Evolutionary conservation across 2,888 invertebrate species (phyloP).

Genomic region (Camponotus fellah): DNA sequence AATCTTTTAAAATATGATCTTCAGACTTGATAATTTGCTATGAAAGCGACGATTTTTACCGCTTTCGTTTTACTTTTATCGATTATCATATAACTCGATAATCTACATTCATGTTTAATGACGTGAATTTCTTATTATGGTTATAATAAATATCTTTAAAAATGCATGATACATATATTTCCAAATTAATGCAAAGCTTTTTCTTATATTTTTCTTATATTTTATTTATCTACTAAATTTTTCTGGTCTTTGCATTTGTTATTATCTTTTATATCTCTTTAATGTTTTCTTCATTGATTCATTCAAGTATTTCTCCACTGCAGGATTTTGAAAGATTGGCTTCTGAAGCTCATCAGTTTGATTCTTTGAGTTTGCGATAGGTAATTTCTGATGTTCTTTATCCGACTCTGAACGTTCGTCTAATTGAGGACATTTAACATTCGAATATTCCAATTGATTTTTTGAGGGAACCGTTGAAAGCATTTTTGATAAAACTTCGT

Average conservation of each 20-base stretch:
- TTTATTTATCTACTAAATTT: not conserved
- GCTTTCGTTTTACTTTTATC: slow-evolving; percentile 29
- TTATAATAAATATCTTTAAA: slow-evolving; percentile 1
- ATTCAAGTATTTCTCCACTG: slow-evolving; percentile 66
- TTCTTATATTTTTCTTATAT: not conserved
- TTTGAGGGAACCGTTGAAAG: not conserved
- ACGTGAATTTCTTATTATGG: slow-evolving; percentile 6
- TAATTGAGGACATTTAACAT: not conserved
- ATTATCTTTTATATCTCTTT: slow-evolving; percentile 59
- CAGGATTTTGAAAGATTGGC: slow-evolving; percentile 65
- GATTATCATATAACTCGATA: slow-evolving; percentile 41
- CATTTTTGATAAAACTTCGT: not conserved
- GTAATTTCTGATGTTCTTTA: slow-evolving; percentile 1
- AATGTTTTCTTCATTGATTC: slow-evolving; percentile 69
- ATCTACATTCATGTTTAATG: slow-evolving; percentile 43
- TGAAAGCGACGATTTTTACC: slow-evolving; percentile 20
- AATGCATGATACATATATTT: not conserved
- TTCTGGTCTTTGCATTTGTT: not conserved
- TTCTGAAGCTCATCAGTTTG: not conserved
- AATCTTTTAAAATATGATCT: slow-evolving; percentile 14
- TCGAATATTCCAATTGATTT: too few relatives aligned
- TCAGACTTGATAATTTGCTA: slow-evolving; percentile 30
- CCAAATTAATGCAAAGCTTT: not conserved
- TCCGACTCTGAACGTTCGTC: not conserved
- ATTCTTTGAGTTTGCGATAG: not conserved